Evolutionary conservation across 92 coral and sea anemone genomes (phyloP), one percentile per base, ranked within the genome.

Genomic region (Palythoa grandiflora): DNA sequence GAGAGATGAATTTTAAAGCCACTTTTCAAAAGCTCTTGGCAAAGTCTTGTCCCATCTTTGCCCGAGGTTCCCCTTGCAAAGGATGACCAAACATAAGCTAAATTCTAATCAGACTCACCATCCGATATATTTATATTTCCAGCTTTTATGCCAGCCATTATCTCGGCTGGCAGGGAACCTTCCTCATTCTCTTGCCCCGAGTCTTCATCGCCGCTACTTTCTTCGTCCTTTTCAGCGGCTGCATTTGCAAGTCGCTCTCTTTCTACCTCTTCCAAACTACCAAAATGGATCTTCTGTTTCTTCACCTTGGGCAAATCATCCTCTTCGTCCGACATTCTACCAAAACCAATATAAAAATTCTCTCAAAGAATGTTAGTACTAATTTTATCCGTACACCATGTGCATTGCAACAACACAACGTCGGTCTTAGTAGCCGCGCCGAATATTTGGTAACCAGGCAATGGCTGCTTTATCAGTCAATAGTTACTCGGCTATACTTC

Each of bases 71-170:
- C 28, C 28, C 28, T 28, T 28, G 28, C 28, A 28, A 28, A 28
- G 28, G 28, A 28, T 28, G 28, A 44, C 50, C 50, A 44, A 44
- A 44, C 3, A n/a, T n/a, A 8, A 17, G 19, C 35, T 68, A 68
- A 36, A 21, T 68, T 5, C 19, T 3, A 11, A 44, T 40, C 52
- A 15, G n/a, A 63, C 93, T 83, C 35, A 96, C 98, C 99, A 79
- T 94, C 98, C 36, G 96, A 84, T 70, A 97, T 92, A 87, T 97
- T 97, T 50, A 97, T 97, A 93, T 97, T 97, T 80, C 96, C 98
- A 71, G 98, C 94, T 81, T 96, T 91, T 13, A 95, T 95, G 38
- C 98, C 98, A 66, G 94, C 98, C 38, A 95, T 60, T 13, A 95
- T 90, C 36, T 93, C 94, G 13, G 91, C 93, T 12, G 97, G 93